Percentiles rank a stretch among this genome's conserved stretches.
Evolutionary conservation across 92 coral and sea anemone genomes (phyloP).

Genomic region (Scolanthus callimorphus): DNA sequence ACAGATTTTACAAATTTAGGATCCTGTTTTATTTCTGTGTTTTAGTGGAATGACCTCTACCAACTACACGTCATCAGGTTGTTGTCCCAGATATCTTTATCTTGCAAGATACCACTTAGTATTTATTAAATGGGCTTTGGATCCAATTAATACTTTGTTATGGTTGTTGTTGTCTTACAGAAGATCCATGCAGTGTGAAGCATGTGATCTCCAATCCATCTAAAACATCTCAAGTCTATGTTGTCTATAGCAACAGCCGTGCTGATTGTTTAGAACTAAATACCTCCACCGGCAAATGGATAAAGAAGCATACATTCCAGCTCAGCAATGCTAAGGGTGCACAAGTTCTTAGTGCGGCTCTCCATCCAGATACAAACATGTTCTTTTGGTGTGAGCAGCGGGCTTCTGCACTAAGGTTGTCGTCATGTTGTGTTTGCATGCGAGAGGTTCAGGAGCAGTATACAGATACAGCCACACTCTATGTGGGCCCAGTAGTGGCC

Average conservation of each 20-base stretch:
- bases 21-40: too few relatives aligned
- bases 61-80: neutral
- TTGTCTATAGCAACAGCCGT: constrained; percentile 62
- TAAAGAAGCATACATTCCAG: constrained; percentile 64
- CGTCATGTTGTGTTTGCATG: constrained; percentile 83
- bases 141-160: neutral
- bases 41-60: too few relatives aligned
- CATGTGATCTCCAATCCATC: constrained; percentile 60
- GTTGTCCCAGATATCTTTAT: too few relatives aligned
- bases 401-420: constrained; percentile 36
- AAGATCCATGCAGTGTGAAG: too few relatives aligned
- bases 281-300: constrained; percentile 58
- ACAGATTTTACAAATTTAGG: too few relatives aligned
- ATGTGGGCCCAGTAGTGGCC: constrained; percentile 76
- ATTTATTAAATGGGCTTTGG: too few relatives aligned
- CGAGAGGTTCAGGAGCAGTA: constrained; percentile 62
- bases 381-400: constrained; percentile 97
- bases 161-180: constrained; percentile 4
- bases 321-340: constrained; percentile 91
- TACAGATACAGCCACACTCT: constrained; percentile 22
- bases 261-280: constrained; percentile 70
- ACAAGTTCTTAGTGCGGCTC: constrained; percentile 44
- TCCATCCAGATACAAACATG: constrained; percentile 60
- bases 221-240: constrained; percentile 44
- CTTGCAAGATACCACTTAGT: too few relatives aligned